Conservation (phyloP, 2,888 invertebrate genomes). For the Auanema freiburgensis region DNA sequence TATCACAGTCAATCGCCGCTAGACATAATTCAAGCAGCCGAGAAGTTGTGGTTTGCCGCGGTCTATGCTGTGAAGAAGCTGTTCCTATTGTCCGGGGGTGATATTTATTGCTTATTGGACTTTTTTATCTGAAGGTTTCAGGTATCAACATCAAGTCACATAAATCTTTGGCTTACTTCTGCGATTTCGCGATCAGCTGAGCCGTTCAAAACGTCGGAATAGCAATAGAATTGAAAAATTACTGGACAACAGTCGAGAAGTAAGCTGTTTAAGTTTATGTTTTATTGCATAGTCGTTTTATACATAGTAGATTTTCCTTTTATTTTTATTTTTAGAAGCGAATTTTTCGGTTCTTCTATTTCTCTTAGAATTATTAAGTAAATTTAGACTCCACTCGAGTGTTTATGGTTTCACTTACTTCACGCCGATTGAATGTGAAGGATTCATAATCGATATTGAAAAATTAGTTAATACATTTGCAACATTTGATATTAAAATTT, state of each 20-base stretch:
- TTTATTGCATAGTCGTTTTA: conserved; percentile 26
- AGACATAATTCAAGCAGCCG: conserved; percentile 20
- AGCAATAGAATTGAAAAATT: neutral
- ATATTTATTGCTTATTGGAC: conserved; percentile 20
- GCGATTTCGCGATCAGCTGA: neutral
- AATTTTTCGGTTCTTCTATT: conserved; percentile 24
- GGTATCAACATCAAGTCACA: conserved; percentile 19
- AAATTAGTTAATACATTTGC: conserved; percentile 19
- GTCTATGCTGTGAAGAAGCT: conserved; percentile 24
- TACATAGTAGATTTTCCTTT: conserved; percentile 21
- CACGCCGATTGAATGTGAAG: conserved; percentile 19
- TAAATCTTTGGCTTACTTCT: conserved; percentile 15
- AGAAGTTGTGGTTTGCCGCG: conserved; percentile 24
- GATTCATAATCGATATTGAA: conserved; percentile 19
- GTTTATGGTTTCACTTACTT: conserved; percentile 18
- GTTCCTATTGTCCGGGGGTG: conserved; percentile 15
- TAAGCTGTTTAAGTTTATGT: conserved; percentile 23
- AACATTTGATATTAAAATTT: conserved; percentile 21
- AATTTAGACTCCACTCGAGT: conserved; percentile 18
- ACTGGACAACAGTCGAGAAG: conserved; percentile 22
- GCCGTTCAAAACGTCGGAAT: no score
- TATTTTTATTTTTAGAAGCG: conserved; percentile 16
- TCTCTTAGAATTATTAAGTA: conserved; percentile 25
- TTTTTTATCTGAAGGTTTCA: conserved; percentile 22
- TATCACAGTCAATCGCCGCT: conserved; percentile 17